phyloP scores from a whole-genome alignment of 2,797 vertebrate genomes.

The Malurus splendens region DNA sequence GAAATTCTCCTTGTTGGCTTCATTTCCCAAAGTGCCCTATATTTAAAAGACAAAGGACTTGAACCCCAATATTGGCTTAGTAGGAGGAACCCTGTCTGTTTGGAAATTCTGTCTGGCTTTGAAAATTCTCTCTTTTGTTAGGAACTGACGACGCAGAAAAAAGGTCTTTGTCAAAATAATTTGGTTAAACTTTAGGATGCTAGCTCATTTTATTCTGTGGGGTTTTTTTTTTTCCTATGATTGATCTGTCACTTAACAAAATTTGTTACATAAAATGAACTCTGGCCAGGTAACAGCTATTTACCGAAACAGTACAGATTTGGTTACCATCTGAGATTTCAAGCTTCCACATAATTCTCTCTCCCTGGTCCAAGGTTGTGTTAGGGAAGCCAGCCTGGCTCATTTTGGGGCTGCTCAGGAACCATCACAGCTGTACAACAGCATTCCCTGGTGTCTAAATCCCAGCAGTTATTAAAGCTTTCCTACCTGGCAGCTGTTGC shows the following conservation, averaged over 20 bases:
- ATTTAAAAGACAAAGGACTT: neutral
- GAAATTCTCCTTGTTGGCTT: neutral
- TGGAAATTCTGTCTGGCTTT: neutral
- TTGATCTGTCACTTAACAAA: neutral
- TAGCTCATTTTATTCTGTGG: neutral
- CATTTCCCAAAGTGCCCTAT: neutral
- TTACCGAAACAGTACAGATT: neutral
- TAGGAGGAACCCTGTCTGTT: neutral
- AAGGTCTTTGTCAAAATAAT: neutral
- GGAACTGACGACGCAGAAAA: neutral
- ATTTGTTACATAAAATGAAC: neutral
- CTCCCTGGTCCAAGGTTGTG: neutral
- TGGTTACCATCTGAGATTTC: neutral
- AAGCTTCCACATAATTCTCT: fast-evolving
- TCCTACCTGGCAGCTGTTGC: neutral
- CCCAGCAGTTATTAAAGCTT: slow-evolving; percentile 4
- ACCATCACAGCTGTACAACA: neutral
- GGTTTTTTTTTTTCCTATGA: neutral
- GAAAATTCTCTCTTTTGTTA: neutral
- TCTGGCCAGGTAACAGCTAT: neutral
- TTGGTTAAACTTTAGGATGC: neutral
- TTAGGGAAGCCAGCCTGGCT: neutral
- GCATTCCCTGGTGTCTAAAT: neutral
- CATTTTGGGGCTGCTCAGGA: neutral
- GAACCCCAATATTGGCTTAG: neutral